A percentile compares a stretch with the other conserved stretches of the same genome.
These are phyloP conservation scores for Trachops cirrhosus DNA, from an alignment of 2,797 vertebrate species.

Conservation along the genomic window DNA sequence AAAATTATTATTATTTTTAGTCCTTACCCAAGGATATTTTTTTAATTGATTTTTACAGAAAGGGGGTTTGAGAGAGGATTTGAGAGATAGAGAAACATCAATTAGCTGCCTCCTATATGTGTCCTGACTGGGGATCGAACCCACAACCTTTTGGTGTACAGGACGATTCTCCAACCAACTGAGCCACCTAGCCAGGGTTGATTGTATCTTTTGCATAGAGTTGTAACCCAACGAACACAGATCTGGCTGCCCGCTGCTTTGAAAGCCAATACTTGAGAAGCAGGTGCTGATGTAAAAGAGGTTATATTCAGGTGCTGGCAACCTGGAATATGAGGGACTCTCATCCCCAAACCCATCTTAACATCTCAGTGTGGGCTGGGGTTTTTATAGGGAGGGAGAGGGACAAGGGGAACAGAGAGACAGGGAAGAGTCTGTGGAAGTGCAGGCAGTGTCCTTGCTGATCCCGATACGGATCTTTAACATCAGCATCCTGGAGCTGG, in stretches of 20 bases:
- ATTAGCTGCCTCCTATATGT: no score
- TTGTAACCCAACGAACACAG: neutral
- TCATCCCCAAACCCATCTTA: neutral
- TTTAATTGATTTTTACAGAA: no score
- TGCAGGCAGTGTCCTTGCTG: neutral
- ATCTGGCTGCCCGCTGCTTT: neutral
- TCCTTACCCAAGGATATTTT: no score
- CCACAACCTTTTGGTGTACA: neutral
- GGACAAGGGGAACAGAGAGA: neutral
- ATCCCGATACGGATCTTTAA: neutral
- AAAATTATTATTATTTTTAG: no score
- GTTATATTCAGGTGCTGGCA: neutral
- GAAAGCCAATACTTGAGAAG: neutral
- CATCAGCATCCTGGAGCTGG: neutral
- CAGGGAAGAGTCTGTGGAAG: neutral
- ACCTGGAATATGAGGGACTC: neutral
- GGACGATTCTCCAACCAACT: neutral
- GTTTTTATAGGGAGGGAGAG: neutral
- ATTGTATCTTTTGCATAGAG: neutral
- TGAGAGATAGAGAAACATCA: no score
- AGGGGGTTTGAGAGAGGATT: no score
- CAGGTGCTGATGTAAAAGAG: neutral
- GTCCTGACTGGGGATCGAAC: neutral
- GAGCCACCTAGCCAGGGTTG: no score
- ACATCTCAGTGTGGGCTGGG: neutral